phyloP scores from a whole-genome alignment of 1,140 invertebrate species.

The Schlechtendalia chinensis region DNA sequence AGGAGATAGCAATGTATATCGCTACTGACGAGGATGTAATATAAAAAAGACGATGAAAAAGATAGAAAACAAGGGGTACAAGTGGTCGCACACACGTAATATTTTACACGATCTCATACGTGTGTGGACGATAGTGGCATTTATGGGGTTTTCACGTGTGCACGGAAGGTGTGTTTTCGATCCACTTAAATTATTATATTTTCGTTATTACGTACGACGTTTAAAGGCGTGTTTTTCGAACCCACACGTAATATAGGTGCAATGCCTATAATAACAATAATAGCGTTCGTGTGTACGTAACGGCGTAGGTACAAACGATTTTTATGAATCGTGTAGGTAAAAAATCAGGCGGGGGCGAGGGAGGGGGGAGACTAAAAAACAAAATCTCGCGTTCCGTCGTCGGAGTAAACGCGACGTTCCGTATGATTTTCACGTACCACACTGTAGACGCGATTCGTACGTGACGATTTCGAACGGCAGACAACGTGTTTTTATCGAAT shows the following conservation, averaged over 20 bases:
- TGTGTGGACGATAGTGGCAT: not conserved
- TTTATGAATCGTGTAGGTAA: too few species aligned
- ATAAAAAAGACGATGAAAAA: too few species aligned
- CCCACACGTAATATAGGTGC: not conserved
- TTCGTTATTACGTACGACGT: not conserved
- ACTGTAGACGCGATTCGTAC: too few species aligned
- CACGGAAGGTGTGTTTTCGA: constrained; percentile 1
- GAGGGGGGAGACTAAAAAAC: too few species aligned
- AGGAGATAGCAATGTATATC: not conserved
- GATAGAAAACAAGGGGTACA: constrained; percentile 1
- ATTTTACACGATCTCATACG: not conserved
- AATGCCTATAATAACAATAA: not conserved
- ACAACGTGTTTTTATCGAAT: too few species aligned
- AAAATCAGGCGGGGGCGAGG: too few species aligned
- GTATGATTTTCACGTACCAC: too few species aligned
- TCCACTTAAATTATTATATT: constrained; percentile 10
- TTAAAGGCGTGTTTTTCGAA: not conserved
- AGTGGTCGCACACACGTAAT: not conserved
- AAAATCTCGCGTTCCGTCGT: too few species aligned
- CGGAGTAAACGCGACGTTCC: too few species aligned
- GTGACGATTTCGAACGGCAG: too few species aligned
- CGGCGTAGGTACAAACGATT: not conserved
- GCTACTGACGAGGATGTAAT: not conserved
- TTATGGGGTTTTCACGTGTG: not conserved
- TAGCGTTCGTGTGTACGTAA: too few species aligned